Base-by-base conservation (phyloP, 2,797 vertebrate genomes). In the Periparus ater region DNA sequence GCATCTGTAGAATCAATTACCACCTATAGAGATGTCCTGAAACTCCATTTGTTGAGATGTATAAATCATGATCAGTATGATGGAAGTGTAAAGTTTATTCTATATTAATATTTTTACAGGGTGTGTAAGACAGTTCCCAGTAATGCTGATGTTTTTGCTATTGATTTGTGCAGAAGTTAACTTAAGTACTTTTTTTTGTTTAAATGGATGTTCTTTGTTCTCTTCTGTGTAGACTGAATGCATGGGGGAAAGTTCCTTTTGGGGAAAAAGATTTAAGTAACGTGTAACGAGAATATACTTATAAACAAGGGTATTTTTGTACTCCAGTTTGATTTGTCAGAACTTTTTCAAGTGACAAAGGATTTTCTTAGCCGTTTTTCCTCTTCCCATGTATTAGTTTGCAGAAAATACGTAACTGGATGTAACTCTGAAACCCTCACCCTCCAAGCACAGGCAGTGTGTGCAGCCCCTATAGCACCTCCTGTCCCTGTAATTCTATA, bases 281-380 rank as follows among this genome's bases (percentile, higher is more conserved):
- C 1, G 17, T 91, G 91, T 96, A 94, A 91, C 27, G 34, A 91
- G 91, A 91, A 88, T 96, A 88, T 95, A 78, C 91, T 92, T 97
- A 88, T 54, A 95, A 95, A 87, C 88, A 74, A 93, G 93, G 93
- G 95, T 96, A 95, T 97, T 97, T 96, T 96, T 97, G 89, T 95
- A 97, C 90, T 95, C 90, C 76, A 65, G 79, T 94, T 95, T 85
- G 80, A 87, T 95, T 91, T 89, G 63, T 93, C 81, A 91, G 53
- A 91, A 82, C 61, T 94, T 96, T 96, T 96, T 92, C 93, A 94
- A 79, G 47, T 27, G 40, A 91, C 77, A 77, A 17, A 95, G 71
- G 74, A 95, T 94, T 95, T 96, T 97, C 86, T 87, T 96, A 95
- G 88, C 74, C 83, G 67, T 71, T 95, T 96, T 91, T 84, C 47